Base-by-base conservation (phyloP, 2,797 vertebrate genomes). In the Melanotaenia maccullochi region DNA sequence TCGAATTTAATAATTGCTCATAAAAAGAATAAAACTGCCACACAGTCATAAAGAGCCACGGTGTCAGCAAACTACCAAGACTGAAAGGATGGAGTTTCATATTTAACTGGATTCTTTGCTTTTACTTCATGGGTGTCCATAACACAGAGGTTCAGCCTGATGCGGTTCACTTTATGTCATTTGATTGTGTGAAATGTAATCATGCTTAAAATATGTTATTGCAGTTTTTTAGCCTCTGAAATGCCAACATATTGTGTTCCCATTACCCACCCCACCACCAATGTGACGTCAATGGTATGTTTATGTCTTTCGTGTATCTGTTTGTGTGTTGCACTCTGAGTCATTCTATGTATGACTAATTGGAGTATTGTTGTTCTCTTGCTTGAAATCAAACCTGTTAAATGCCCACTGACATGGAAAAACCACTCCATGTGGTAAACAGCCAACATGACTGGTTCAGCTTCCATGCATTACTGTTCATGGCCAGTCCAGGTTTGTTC, bases 401-500 rank as follows among this genome's bases (percentile, higher is more conserved):
- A 24, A 22, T 33, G 32, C 57, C 42, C 20, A 25, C 57, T 20
- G 35, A 51, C 62, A 71, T 55, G 62, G 64, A 49, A 68, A 68
- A 42, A 63, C 24, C 35, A 9, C 38, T 54, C 38, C 65, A 71
- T 54, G 3, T 60, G 78, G 78, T 77, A 60, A 8, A 16, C 7
- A 63, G 65, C 57, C 74, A 81, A 68, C 71, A 8, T 59, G 25
- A 78, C 66, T 76, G 73, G 20, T 82, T 83, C 64, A 24, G 56
- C 73, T 65, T 24, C 65, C 71, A 57, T 9, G 55, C 71, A 56
- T 49, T 68, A 51, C 49, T 74, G 75, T 68, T 69, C 13, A 51
- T 83, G 76, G 87, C 79, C 40, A 0, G 0, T 54, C 82, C 87
- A 79, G 76, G 64, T 82, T 74, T 40, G 3, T 4, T 74, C 65